Percentiles rank a stretch among this genome's conserved stretches.
phyloP scores from a whole-genome alignment of 2,113 vertebrate species.

The human (Homo sapiens) region GRCh38 chr15:57149501-57150000 shows the following conservation, averaged over 20 bases:
- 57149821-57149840: conserved; percentile 33
- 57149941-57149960: neutral
- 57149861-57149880: neutral
- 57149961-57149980: neutral
- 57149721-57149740: neutral
- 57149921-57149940: neutral
- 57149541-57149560: conserved; percentile 57
- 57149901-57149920: neutral
- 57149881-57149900: neutral
- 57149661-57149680: neutral
- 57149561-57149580: neutral
- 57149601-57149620: neutral
- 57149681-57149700: neutral
- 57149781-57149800: neutral
- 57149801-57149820: conserved; percentile 3
- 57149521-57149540: conserved; percentile 37
- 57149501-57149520: conserved; percentile 40
- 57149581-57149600: conserved; percentile 32
- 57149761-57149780: neutral
- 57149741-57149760: neutral
- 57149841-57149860: conserved; percentile 26
- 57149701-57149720: neutral
- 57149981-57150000: neutral
- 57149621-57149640: conserved; percentile 5
- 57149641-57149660: neutral